These are phyloP conservation scores for Polyommatus iphigenia DNA, from an alignment of 2,888 invertebrate genomes.

Conservation along the genomic window DNA sequence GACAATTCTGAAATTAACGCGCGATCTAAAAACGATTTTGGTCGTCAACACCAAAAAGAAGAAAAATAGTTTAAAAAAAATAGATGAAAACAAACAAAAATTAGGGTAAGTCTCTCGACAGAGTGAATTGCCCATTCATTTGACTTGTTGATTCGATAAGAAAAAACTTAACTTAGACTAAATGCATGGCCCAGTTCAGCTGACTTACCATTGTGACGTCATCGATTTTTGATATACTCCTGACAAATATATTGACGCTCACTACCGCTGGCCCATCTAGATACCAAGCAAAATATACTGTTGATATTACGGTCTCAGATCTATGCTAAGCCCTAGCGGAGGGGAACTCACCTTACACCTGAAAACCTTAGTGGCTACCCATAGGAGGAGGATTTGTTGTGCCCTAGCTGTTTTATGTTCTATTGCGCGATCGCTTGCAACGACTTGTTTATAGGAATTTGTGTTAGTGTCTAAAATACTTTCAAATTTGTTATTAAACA, in stretches of 20 bases:
- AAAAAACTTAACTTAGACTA: constrained; percentile 64
- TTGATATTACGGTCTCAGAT: constrained; percentile 57
- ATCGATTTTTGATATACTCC: constrained; percentile 99
- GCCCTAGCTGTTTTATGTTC: constrained; percentile 46
- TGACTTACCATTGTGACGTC: constrained; percentile 99
- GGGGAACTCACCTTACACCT: constrained; percentile 57
- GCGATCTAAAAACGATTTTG: constrained; percentile 78
- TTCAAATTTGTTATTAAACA: background rate
- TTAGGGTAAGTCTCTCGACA: constrained; percentile 70
- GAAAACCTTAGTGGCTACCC: constrained; percentile 47
- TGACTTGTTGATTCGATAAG: constrained; percentile 65
- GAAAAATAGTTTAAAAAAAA: constrained; percentile 55
- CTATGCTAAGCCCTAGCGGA: constrained; percentile 60
- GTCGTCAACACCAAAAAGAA: constrained; percentile 76
- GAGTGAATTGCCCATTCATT: constrained; percentile 78
- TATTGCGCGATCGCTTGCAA: constrained; percentile 52
- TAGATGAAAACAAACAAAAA: constrained; percentile 50
- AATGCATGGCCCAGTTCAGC: constrained; percentile 64
- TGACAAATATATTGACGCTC: constrained; percentile 98
- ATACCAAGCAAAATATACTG: constrained; percentile 78
- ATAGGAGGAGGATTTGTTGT: constrained; percentile 41
- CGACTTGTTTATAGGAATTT: constrained; percentile 74
- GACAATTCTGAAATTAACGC: constrained; percentile 38
- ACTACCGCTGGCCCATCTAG: constrained; percentile 96
- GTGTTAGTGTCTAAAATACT: constrained; percentile 65